Evolutionary conservation across 2,113 vertebrate genomes (phyloP), one percentile per base, ranked within the genome.

Genomic region (Brachypteracias leptosomus): DNA sequence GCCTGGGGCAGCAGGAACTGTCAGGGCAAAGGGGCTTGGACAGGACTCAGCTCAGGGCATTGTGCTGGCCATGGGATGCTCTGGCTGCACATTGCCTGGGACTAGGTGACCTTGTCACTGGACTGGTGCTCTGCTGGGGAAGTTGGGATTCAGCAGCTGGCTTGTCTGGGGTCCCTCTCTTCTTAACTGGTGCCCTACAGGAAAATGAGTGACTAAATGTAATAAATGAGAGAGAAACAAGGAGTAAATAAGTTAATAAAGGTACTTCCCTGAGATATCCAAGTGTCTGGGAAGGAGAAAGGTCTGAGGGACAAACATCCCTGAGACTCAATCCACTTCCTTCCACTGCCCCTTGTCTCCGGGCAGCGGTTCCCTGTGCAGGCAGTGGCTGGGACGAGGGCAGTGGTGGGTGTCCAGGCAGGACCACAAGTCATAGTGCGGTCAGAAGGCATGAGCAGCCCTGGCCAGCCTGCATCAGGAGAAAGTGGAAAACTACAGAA

Each of bases 401-500:
- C 1, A 7, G 22, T 21, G 63, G 31, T 47, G 76, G 54, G 31
- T 3, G 8, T 16, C 4, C 2, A 4, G 63, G 66, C 7, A 55
- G 82, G 31, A 18, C 46, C 4, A 1, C 2, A 2, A 26, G 54
- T 10, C 46, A 57, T 3, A 0, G 44, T 2, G 0, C 1, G 5
- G 44, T 12, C 68, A 4, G 76, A 5, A 20, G 59, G 17, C 25
- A 11, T 0, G 0, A 81, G 42, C 82, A 81, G 79, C 35, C 67
- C 42, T 42, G 88, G 67, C 31, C 91, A 59, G 62, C 31, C 72
- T 67, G 59, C 6, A 2, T 40, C 59, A 57, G 62, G 47, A 90
- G 89, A 81, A 54, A 93, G 47, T 95, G 97, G 96, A 97, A 97
- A 97, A 97, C 86, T 96, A 97, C 96, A 85, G 58, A 83, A 70